Evolutionary conservation across 2,797 vertebrate species (phyloP).

Genomic region (Leucoraja ocellata): DNA sequence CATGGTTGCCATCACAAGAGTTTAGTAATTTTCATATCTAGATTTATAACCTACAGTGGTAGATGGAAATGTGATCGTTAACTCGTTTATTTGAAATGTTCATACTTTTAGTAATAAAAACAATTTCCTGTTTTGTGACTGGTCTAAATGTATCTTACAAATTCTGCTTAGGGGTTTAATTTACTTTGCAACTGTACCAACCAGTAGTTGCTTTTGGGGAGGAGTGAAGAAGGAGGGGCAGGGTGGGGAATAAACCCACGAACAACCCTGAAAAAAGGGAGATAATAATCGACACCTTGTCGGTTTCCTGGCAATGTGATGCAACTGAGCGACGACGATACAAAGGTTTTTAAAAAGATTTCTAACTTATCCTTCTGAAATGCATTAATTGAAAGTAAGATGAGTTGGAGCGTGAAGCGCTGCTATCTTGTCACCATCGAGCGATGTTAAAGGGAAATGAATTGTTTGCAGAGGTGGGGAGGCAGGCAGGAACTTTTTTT

Average conservation of each 20-base stretch:
- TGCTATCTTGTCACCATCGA: constrained; percentile 15
- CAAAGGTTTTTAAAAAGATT: neutral
- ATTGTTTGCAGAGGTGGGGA: constrained; percentile 13
- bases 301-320: neutral
- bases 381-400: neutral
- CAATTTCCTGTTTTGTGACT: neutral
- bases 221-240: neutral
- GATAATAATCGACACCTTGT: neutral
- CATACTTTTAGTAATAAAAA: neutral
- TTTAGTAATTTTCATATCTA: neutral
- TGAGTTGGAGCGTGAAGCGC: neutral
- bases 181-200: neutral
- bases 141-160: neutral
- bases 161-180: neutral
- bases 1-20: neutral
- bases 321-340: neutral
- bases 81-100: neutral
- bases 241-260: neutral
- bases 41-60: neutral
- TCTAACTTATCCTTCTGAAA: neutral
- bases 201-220: neutral
- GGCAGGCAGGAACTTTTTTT: neutral
- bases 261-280: neutral
- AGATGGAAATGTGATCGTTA: neutral
- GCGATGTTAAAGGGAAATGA: constrained; percentile 34